Conservation (phyloP, 1,140 invertebrate species). For the Bombus pascuorum region DNA sequence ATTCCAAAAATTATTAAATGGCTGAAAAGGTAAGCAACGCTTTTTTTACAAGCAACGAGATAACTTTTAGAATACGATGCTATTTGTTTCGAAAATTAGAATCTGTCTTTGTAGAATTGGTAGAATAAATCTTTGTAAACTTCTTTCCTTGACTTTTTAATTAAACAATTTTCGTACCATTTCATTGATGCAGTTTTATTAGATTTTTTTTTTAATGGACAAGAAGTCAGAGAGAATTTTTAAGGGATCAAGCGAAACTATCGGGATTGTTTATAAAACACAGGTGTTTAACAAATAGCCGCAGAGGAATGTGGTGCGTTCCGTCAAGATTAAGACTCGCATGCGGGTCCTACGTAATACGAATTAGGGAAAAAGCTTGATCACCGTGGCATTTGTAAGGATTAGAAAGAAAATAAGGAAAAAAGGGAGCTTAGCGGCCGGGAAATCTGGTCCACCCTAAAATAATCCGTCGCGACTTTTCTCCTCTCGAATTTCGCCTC, state of each 20-base stretch:
- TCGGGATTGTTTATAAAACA: slow-evolving; percentile 53
- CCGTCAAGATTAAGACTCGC: slow-evolving; percentile 63
- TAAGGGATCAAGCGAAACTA: neutral
- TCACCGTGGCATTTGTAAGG: slow-evolving; percentile 65
- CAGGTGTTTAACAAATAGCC: slow-evolving; percentile 51
- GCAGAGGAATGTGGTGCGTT: slow-evolving; percentile 42
- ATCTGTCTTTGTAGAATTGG: neutral
- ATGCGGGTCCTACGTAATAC: slow-evolving; percentile 62
- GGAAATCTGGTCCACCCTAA: slow-evolving; percentile 60
- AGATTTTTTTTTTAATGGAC: neutral
- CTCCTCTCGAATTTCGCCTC: neutral
- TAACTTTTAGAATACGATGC: neutral
- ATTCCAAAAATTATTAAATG: no score
- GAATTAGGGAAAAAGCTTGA: slow-evolving; percentile 66
- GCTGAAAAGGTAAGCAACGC: no score
- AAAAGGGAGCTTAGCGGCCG: slow-evolving; percentile 46
- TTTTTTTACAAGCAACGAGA: no score
- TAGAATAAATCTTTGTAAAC: no score
- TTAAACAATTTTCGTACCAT: neutral
- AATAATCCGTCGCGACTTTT: slow-evolving; percentile 60
- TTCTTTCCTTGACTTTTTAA: neutral
- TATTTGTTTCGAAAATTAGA: no score
- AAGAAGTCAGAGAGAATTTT: neutral
- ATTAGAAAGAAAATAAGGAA: slow-evolving; percentile 66
- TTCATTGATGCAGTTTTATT: neutral